These are phyloP conservation scores for Leistus spinibarbis DNA, from an alignment of 2,888 invertebrate species.

Conservation along the genomic window DNA sequence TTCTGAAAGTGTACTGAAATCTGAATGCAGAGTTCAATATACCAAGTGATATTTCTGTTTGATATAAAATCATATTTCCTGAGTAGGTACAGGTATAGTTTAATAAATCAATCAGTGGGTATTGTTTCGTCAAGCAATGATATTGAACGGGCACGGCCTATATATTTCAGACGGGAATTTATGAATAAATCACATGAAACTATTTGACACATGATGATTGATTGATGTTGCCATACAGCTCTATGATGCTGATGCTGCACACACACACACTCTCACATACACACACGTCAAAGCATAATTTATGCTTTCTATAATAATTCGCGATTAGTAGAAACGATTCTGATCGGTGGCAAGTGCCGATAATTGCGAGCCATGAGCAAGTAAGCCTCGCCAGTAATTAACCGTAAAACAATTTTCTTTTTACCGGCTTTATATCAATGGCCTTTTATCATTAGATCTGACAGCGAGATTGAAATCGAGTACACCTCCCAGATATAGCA, in stretches of 20 bases:
- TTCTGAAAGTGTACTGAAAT: no score
- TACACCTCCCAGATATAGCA: not conserved
- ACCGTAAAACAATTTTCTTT: not conserved
- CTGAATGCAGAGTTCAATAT: not conserved
- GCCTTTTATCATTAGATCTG: not conserved
- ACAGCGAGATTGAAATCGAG: not conserved
- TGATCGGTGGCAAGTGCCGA: slow-evolving; percentile 27
- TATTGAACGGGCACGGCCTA: slow-evolving; percentile 9
- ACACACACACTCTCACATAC: not conserved
- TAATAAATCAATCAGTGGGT: slow-evolving; percentile 17
- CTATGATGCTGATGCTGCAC: slow-evolving; percentile 7
- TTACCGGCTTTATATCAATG: not conserved
- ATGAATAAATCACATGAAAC: slow-evolving; percentile 34
- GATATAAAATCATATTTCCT: not conserved
- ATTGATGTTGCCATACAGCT: slow-evolving; percentile 9
- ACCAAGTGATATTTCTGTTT: not conserved
- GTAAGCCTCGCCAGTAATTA: not conserved
- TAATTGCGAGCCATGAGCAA: slow-evolving; percentile 10
- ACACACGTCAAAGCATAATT: slow-evolving; percentile 20
- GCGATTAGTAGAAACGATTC: slow-evolving; percentile 22
- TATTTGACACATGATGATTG: slow-evolving; percentile 37
- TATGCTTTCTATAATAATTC: slow-evolving; percentile 29
- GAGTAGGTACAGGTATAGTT: not conserved
- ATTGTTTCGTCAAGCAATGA: slow-evolving; percentile 22
- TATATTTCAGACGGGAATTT: slow-evolving; percentile 23